Evolutionary conservation across 1,140 invertebrate genomes (phyloP).

Genomic region (Dendrolimus kikuchii): DNA sequence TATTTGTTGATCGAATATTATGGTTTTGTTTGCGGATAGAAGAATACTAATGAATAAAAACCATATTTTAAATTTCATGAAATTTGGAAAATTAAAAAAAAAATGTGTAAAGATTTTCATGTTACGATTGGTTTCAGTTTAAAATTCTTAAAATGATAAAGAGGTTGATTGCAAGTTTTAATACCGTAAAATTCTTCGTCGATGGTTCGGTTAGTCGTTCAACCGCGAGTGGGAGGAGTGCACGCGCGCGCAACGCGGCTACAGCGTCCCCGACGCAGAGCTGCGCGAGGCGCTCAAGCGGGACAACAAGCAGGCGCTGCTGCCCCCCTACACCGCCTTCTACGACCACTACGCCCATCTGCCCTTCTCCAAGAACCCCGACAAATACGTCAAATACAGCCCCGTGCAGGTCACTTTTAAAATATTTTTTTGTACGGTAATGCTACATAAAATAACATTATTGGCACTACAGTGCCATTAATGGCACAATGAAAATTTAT

Average conservation of each 20-base stretch:
- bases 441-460: neutral
- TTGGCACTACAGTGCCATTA: neutral
- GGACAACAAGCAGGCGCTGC: slow-evolving; percentile 88
- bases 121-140: too few species aligned
- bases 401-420: slow-evolving; percentile 77
- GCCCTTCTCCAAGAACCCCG: slow-evolving; percentile 92
- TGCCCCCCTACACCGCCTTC: slow-evolving; percentile 88
- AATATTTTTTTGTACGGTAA: neutral
- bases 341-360: slow-evolving; percentile 80
- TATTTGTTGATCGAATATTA: too few species aligned
- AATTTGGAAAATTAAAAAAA: too few species aligned
- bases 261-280: slow-evolving; percentile 94
- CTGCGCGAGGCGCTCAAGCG: slow-evolving; percentile 86
- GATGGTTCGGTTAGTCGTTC: too few species aligned
- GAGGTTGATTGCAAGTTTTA: too few species aligned
- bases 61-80: too few species aligned
- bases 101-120: too few species aligned
- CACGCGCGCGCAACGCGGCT: slow-evolving; percentile 86
- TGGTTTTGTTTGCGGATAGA: too few species aligned
- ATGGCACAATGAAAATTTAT: too few species aligned
- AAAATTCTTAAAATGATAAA: too few species aligned
- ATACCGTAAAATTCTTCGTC: too few species aligned
- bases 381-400: slow-evolving; percentile 95
- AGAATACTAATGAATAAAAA: too few species aligned
- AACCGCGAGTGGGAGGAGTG: slow-evolving; percentile 97